These are phyloP conservation scores for Hirtodrosophila trivittata DNA, from an alignment of 2,888 invertebrate genomes.

Conservation along the genomic window DNA sequence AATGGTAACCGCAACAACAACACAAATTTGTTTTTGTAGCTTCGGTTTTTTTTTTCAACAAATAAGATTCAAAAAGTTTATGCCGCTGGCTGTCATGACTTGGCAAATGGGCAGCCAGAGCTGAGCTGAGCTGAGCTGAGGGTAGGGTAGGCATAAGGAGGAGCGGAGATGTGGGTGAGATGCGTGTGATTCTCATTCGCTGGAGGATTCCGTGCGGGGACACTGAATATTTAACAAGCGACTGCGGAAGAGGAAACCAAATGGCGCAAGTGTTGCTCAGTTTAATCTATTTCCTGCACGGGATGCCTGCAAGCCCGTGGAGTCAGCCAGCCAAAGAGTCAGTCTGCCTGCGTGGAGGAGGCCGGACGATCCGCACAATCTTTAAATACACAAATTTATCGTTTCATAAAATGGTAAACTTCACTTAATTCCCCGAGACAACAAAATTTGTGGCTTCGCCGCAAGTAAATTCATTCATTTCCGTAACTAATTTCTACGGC, in stretches of 20 bases:
- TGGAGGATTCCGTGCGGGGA: conserved; percentile 37
- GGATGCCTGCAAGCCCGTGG: conserved; percentile 19
- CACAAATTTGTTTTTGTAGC: conserved; percentile 23
- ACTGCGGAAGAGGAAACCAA: conserved; percentile 71
- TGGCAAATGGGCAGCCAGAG: conserved; percentile 57
- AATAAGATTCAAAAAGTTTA: conserved; percentile 79
- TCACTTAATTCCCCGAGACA: conserved; percentile 69
- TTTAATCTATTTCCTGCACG: conserved; percentile 75
- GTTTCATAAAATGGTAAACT: conserved; percentile 79
- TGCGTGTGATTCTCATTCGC: conserved; percentile 57
- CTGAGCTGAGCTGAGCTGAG: conserved; percentile 8
- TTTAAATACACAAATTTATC: conserved; percentile 81
- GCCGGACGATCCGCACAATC: conserved; percentile 55
- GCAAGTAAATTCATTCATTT: conserved; percentile 43
- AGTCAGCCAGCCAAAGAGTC: conserved; percentile 9
- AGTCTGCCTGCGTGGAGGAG: neutral
- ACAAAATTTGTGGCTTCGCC: conserved; percentile 37
- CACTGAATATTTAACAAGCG: conserved; percentile 69
- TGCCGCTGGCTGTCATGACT: conserved; percentile 69
- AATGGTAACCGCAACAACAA: conserved; percentile 45
- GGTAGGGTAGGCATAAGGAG: neutral
- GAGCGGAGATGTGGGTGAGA: conserved; percentile 6
- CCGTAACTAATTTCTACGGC: conserved; percentile 38
- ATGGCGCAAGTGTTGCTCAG: conserved; percentile 69
- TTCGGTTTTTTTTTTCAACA: conserved; percentile 35